A percentile compares a stretch with the other conserved stretches of the same genome.
phyloP scores from a whole-genome alignment of 2,113 vertebrate genomes.

The Nematolebias whitei region DNA sequence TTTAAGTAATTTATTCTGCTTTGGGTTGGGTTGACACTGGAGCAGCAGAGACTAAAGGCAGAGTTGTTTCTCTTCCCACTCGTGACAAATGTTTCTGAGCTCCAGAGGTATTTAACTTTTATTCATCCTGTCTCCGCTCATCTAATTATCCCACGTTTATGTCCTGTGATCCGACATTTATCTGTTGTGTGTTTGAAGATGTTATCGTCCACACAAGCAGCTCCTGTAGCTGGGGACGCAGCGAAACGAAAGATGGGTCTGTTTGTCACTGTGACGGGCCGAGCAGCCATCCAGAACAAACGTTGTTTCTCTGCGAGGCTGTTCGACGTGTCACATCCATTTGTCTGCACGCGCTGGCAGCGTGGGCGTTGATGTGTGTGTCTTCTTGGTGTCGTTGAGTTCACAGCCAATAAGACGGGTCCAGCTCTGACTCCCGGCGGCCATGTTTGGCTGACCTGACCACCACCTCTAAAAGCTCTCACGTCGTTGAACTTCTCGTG shows the following conservation, averaged over 20 bases:
- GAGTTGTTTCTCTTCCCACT: too few relatives aligned
- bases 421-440: background rate
- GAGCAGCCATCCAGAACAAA: constrained; percentile 36
- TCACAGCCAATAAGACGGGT: background rate
- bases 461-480: background rate
- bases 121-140: background rate
- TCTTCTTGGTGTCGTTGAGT: background rate
- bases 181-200: background rate
- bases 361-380: constrained; percentile 15
- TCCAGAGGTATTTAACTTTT: background rate
- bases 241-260: constrained; percentile 8
- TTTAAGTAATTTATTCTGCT: too few relatives aligned
- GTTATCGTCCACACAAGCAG: constrained; percentile 8
- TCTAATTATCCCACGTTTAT: background rate
- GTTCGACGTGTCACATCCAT: constrained; percentile 32
- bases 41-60: too few relatives aligned
- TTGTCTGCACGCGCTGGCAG: constrained; percentile 15
- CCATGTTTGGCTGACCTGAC: background rate
- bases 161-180: accelerated
- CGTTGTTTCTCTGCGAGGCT: constrained; percentile 14
- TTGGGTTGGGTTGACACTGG: too few relatives aligned
- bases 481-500: background rate
- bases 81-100: too few relatives aligned
- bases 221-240: background rate
- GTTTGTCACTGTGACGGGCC: constrained; percentile 20